phyloP scores from a whole-genome alignment of 2,113 vertebrate genomes.

The Platycercus adscitus region DNA sequence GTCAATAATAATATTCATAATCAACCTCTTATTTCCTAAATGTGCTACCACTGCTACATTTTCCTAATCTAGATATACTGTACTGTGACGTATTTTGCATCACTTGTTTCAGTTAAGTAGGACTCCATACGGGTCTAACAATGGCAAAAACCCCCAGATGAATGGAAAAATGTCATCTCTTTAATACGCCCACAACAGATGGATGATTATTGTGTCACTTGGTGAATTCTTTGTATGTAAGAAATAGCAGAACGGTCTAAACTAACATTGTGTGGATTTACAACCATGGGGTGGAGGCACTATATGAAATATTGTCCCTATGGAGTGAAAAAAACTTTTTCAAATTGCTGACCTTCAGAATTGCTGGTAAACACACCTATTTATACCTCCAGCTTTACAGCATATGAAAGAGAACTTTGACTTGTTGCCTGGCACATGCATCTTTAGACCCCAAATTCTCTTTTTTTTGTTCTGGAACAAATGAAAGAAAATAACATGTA shows the following conservation, averaged over 20 bases:
- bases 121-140: background rate
- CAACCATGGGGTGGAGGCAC: background rate
- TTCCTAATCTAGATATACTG: background rate
- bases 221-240: background rate
- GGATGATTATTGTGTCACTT: background rate
- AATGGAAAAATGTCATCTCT: background rate
- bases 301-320: background rate
- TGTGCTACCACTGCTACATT: background rate
- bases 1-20: background rate
- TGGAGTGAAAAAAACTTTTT: background rate
- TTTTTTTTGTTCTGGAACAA: background rate
- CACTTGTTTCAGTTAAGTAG: background rate
- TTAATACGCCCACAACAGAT: background rate
- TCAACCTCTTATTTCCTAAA: background rate
- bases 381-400: background rate
- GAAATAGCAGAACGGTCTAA: background rate
- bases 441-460: background rate
- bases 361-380: background rate
- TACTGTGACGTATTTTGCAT: background rate
- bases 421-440: background rate
- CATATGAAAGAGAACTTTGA: background rate
- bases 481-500: background rate
- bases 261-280: background rate
- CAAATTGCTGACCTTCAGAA: background rate
- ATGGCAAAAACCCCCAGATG: background rate